Evolutionary conservation across 1,140 invertebrate species (phyloP), one percentile per base, ranked within the genome.

Genomic region (Drosophila busckii): DNA sequence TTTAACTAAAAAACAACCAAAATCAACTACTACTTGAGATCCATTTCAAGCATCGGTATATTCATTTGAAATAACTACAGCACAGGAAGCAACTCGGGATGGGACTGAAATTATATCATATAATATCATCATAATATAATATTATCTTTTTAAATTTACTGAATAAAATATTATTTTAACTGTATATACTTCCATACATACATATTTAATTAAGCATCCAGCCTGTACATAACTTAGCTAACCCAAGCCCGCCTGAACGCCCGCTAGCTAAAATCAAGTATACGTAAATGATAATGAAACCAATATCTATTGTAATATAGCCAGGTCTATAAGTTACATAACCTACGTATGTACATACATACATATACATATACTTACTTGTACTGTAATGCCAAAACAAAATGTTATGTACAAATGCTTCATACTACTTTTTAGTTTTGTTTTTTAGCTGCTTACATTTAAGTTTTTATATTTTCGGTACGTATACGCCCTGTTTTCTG

Each of bases 401-500:
- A n/a, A n/a, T n/a, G n/a, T n/a, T n/a, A n/a, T n/a, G n/a, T n/a
- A n/a, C n/a, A n/a, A n/a, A n/a, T n/a, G n/a, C n/a, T n/a, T n/a
- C n/a, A n/a, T n/a, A n/a, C n/a, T n/a, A n/a, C n/a, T 35, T 46
- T 59, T 7, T 20, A 3, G 15, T 10, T 37, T 9, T 48, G 37
- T 35, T 38, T 35, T 52, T 49, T 58, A 23, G 44, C 41, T 60
- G 26, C 13, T 50, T 70, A 54, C 15, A 17, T 31, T 46, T 40
- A 32, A 40, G 38, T 42, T 67, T 34, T 40, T 12, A 41, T 50
- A 19, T 49, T 49, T 45, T 28, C 37, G 28, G 58, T 59, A 41
- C 73, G 63, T 73, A 75, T 70, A 63, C 59, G 61, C 73, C 82
- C 80, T 69, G 78, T 87, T 86, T 56, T 60, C 9, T 15, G 45